These are phyloP conservation scores for Meliscaeva auricollis DNA, from an alignment of 2,888 invertebrate genomes.

Conservation along the genomic window DNA sequence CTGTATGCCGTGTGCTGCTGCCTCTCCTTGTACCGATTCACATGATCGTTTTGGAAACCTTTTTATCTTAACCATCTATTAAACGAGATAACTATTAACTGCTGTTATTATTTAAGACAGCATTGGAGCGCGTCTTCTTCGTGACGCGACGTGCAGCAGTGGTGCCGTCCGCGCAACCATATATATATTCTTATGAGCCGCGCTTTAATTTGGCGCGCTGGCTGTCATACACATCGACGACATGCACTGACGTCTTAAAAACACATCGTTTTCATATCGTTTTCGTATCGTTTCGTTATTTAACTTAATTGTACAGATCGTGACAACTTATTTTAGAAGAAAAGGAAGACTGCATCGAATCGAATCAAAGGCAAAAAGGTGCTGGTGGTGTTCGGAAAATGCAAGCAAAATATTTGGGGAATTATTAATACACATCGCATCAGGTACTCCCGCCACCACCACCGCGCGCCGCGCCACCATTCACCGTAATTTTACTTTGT, in stretches of 20 bases:
- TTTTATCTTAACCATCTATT: constrained; percentile 70
- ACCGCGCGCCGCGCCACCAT: too few species aligned
- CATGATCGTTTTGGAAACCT: constrained; percentile 70
- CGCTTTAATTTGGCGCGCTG: constrained; percentile 66
- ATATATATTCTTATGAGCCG: constrained; percentile 30
- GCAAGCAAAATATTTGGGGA: constrained; percentile 30
- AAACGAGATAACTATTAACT: constrained; percentile 72
- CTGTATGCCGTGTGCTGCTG: constrained; percentile 4
- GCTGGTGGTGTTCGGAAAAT: background rate
- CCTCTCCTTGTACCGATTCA: constrained; percentile 73
- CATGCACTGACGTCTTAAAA: constrained; percentile 69
- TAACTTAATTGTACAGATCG: constrained; percentile 76
- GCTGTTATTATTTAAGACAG: constrained; percentile 64
- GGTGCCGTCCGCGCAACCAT: background rate
- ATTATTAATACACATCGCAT: constrained; percentile 55
- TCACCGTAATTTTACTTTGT: constrained; percentile 1
- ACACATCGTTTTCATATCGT: constrained; percentile 75
- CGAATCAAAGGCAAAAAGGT: constrained; percentile 2
- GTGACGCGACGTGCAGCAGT: constrained; percentile 29
- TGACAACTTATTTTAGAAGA: constrained; percentile 73
- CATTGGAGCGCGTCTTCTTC: constrained; percentile 64
- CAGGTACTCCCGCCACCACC: too few species aligned
- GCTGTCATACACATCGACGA: constrained; percentile 65
- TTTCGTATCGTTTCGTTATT: constrained; percentile 73
- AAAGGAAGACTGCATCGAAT: constrained; percentile 13